Percentiles rank a stretch among this genome's conserved stretches.
phyloP scores from a whole-genome alignment of 2,113 vertebrate genomes.

The crab-eating macaque (Macaca fascicularis) region T2T-MFA8v1.1 NC_088375.1:37856001-37856500 shows the following conservation, averaged over 20 bases:
- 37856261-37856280: background rate
- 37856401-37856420: background rate
- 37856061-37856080: too few relatives aligned
- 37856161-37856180: background rate
- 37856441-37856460: background rate
- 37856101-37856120: background rate
- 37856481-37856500: background rate
- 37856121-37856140: background rate
- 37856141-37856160: background rate
- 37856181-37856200: too few relatives aligned
- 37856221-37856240: background rate
- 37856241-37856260: background rate
- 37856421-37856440: background rate
- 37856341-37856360: background rate
- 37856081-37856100: too few relatives aligned
- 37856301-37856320: constrained; percentile 8
- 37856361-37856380: background rate
- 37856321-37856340: background rate
- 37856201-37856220: background rate
- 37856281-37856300: background rate
- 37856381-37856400: background rate
- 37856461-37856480: background rate
- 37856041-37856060: too few relatives aligned
- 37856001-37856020: too few relatives aligned
- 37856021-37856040: too few relatives aligned